Evolutionary conservation across 2,888 invertebrate species (phyloP).

Genomic region (Temnothorax unifasciatus): DNA sequence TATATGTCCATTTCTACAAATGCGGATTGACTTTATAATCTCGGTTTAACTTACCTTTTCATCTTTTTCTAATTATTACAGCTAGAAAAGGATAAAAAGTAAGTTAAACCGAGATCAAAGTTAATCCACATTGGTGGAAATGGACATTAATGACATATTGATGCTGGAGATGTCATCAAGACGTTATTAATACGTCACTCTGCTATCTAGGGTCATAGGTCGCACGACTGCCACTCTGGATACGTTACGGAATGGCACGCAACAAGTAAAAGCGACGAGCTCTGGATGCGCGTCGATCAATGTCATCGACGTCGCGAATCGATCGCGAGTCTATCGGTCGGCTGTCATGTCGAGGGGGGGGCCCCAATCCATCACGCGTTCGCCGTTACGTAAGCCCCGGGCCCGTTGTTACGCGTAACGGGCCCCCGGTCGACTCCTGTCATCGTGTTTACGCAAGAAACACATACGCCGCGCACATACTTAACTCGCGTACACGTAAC

Average conservation of each 20-base stretch:
- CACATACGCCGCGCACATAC: conserved; percentile 15
- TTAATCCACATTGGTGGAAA: too few species aligned
- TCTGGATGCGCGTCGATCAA: conserved; percentile 67
- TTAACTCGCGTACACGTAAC: conserved; percentile 22
- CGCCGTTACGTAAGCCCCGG: conserved; percentile 61
- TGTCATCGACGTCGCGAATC: conserved; percentile 61
- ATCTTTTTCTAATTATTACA: too few species aligned
- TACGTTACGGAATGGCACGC: conserved; percentile 29
- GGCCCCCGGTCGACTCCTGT: conserved; percentile 20
- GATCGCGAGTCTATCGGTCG: conserved; percentile 57
- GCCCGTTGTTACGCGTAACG: conserved; percentile 48
- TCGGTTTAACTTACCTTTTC: too few species aligned
- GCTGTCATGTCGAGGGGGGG: conserved; percentile 22
- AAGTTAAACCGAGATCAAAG: too few species aligned
- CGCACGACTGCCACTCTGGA: too few species aligned
- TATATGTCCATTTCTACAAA: too few species aligned
- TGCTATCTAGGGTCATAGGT: too few species aligned
- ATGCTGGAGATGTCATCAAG: too few species aligned
- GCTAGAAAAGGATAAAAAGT: too few species aligned
- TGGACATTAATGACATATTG: too few species aligned
- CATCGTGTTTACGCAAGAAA: conserved; percentile 66
- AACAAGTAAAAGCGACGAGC: conserved; percentile 64
- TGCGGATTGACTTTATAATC: too few species aligned
- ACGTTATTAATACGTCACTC: too few species aligned
- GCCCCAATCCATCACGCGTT: conserved; percentile 54